Base-by-base conservation (phyloP, 1,140 invertebrate genomes). In the Luehdorfia chinensis region DNA sequence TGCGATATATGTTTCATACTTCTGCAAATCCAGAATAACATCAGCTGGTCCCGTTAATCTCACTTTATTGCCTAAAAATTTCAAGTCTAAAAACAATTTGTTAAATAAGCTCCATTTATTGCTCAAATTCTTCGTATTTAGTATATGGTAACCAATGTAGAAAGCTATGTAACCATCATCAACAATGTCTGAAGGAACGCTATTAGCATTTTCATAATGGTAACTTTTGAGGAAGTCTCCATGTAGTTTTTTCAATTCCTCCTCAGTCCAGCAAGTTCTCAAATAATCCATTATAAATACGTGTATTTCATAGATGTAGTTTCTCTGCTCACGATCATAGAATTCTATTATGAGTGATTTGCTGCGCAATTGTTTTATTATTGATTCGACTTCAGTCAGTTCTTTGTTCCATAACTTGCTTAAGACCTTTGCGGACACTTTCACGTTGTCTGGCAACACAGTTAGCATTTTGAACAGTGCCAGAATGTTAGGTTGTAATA, bases 61-160 rank as follows among this genome's bases (percentile, higher is more conserved):
- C 12, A 79, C 78, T 68, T 86, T 86, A 36, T 84, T 83, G 1
- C 83, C 83, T n/a, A 86, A 47, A 54, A 86, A 86, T 46, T 74
- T 84, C 44, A 86, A 50, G 71, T 86, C 55, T 18, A 86, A 48
- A 58, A 71, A 86, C 47, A 86, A 51, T 39, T 66, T 78, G 28
- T 73, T 71, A 47, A 86, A 86, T 28, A 86, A 52, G 5, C 33
- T 51, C 71, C 70, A 83, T 27, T 59, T 61, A 18, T 76, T 59
- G 21, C 70, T 60, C 1, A 61, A 43, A 58, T 86, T 79, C 8
- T 68, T 58, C 8, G 83, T 80, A 11, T 77, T 64, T 5, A 59
- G 51, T 19, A 86, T 70, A 50, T 86, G 83, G 34, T 83, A 76
- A 1, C 83, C 83, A 3, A 86, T 69, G 47, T 80, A 83, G 12